Percentiles rank a stretch among this genome's conserved stretches.
Conservation (phyloP, 2,888 invertebrate species). For the Idaea aversata region DNA sequence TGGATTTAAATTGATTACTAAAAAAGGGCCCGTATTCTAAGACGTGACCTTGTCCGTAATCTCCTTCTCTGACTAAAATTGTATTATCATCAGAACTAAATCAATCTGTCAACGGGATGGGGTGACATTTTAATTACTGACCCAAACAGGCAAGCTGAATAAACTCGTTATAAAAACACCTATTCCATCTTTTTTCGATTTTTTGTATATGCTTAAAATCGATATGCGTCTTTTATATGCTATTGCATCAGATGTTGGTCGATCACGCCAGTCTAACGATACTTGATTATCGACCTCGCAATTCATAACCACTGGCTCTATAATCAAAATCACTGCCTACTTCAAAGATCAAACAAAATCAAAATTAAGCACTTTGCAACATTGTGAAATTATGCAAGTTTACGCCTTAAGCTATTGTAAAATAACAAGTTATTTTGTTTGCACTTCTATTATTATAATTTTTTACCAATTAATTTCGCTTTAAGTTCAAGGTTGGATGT, state of each 20-base stretch:
- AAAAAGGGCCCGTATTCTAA: no score
- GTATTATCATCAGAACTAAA: no score
- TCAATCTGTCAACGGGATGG: no score
- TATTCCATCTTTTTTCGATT: no score
- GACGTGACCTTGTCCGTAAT: no score
- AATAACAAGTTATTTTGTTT: slow-evolving; percentile 14
- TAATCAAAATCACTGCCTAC: slow-evolving; percentile 36
- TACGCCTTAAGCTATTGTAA: slow-evolving; percentile 15
- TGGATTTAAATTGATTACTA: no score
- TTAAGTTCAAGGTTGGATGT: slow-evolving; percentile 21
- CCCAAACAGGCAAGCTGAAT: no score
- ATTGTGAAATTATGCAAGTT: slow-evolving; percentile 4
- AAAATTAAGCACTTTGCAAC: slow-evolving; percentile 1
- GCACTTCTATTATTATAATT: slow-evolving; percentile 1
- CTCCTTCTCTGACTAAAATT: no score
- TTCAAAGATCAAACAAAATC: slow-evolving; percentile 41
- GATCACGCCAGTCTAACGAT: slow-evolving; percentile 18
- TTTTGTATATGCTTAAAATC: no score
- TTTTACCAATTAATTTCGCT: not conserved
- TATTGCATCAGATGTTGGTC: slow-evolving; percentile 6
- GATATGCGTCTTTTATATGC: not conserved
- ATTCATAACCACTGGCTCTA: slow-evolving; percentile 42
- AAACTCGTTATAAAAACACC: no score
- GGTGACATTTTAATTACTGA: no score
- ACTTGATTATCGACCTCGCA: slow-evolving; percentile 59